Percentiles rank a stretch among this genome's conserved stretches.
Evolutionary conservation across 2,113 vertebrate species (phyloP).

Genomic region (Corvus cornix): DNA sequence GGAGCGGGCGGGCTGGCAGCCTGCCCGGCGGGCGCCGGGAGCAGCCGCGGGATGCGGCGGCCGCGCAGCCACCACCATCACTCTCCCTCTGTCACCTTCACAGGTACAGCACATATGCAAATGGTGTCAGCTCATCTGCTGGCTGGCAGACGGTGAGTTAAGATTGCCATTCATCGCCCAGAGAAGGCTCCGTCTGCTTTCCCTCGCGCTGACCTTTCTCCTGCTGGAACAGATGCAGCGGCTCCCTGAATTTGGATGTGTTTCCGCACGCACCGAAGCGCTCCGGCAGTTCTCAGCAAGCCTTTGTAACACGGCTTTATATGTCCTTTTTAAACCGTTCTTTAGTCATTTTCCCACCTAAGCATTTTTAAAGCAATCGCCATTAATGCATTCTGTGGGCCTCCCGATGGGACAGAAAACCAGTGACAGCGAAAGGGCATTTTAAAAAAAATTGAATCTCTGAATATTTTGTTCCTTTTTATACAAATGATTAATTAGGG

Average conservation of each 20-base stretch:
- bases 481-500: slow-evolving; percentile 18
- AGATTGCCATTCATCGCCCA: slow-evolving; percentile 11
- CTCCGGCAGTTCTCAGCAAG: neutral
- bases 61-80: neutral
- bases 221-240: slow-evolving; percentile 4
- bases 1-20: neutral
- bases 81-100: slow-evolving; percentile 54
- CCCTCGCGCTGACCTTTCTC: slow-evolving; percentile 45
- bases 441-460: neutral
- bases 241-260: neutral
- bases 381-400: neutral
- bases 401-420: neutral
- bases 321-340: neutral
- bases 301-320: neutral
- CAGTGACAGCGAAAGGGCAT: neutral
- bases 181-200: slow-evolving; percentile 35
- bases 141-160: slow-evolving; percentile 27
- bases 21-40: neutral
- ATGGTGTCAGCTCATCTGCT: slow-evolving; percentile 46
- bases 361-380: neutral
- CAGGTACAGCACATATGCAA: slow-evolving; percentile 53
- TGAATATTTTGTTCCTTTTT: neutral
- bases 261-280: neutral
- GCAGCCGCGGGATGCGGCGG: neutral
- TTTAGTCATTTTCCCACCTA: neutral